Evolutionary conservation across 2,888 invertebrate species (phyloP).

Genomic region (Ashinkailepas kermadecensis): DNA sequence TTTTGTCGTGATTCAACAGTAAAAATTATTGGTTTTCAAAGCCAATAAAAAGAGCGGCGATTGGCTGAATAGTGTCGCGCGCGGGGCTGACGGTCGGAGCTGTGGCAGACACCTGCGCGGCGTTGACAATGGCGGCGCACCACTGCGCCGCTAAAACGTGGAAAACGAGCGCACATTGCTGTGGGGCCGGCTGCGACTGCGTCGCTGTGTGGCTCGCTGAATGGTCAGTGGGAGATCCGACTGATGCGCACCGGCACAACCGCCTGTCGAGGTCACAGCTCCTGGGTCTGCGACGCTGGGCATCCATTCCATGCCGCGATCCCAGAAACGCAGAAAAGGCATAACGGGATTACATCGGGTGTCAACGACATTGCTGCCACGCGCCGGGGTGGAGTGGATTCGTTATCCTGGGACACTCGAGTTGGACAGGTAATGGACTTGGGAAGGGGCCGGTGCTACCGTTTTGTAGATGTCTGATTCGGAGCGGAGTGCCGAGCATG

Average conservation of each 20-base stretch:
- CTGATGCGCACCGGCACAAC: not conserved
- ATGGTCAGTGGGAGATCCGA: not conserved
- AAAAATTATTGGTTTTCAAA: constrained; percentile 21
- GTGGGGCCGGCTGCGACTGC: not conserved
- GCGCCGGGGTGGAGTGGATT: not conserved
- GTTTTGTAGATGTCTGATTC: too few relatives aligned
- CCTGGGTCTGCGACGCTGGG: not conserved
- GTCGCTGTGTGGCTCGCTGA: not conserved
- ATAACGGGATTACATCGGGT: not conserved
- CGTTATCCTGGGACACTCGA: too few relatives aligned
- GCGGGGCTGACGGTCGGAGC: not conserved
- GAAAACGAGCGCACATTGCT: not conserved
- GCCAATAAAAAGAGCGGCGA: constrained; percentile 17
- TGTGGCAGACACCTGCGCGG: not conserved
- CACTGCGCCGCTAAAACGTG: not conserved
- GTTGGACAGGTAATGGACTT: too few relatives aligned
- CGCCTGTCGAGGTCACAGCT: not conserved
- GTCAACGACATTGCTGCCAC: not conserved
- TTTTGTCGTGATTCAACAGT: constrained; percentile 17
- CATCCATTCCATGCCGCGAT: not conserved
- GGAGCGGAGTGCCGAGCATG: too few relatives aligned
- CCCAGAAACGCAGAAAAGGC: not conserved
- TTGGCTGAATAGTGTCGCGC: not conserved
- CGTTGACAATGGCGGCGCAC: not conserved
- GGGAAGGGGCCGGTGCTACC: too few relatives aligned